phyloP scores from a whole-genome alignment of 2,113 vertebrate genomes.

The Nothobranchius furzeri region DNA sequence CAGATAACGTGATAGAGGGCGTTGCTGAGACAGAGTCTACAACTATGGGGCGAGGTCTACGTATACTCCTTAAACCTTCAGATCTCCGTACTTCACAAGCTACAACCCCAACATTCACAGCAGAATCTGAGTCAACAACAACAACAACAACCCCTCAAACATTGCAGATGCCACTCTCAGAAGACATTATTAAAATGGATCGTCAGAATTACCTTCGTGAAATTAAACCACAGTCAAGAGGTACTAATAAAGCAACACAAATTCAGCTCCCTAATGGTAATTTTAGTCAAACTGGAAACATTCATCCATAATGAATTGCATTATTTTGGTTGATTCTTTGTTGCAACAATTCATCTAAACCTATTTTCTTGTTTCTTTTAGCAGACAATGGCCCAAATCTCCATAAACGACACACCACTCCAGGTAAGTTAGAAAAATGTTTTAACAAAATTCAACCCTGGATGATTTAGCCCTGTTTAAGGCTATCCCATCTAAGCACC shows the following conservation, averaged over 20 bases:
- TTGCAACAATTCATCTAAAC: neutral
- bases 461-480: neutral
- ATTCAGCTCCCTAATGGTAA: neutral
- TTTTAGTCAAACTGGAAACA: neutral
- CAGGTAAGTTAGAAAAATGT: slow-evolving; percentile 18
- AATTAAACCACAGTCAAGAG: too few species aligned
- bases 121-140: too few species aligned
- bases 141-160: too few species aligned
- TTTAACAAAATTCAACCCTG: neutral
- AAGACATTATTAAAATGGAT: too few species aligned
- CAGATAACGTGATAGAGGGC: slow-evolving; percentile 8
- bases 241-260: neutral
- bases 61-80: too few species aligned
- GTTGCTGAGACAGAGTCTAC: neutral
- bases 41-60: too few species aligned
- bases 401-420: slow-evolving; percentile 25
- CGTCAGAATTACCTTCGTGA: too few species aligned
- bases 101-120: neutral
- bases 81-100: slow-evolving; percentile 22
- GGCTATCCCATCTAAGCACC: slow-evolving; percentile 6
- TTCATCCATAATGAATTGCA: neutral
- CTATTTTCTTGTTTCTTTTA: neutral
- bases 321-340: neutral
- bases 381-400: fast-evolving
- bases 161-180: too few species aligned